These are phyloP conservation scores for Paramormyrops hopkinsi DNA, from an alignment of 2,797 vertebrate species.

Conservation along the genomic window DNA sequence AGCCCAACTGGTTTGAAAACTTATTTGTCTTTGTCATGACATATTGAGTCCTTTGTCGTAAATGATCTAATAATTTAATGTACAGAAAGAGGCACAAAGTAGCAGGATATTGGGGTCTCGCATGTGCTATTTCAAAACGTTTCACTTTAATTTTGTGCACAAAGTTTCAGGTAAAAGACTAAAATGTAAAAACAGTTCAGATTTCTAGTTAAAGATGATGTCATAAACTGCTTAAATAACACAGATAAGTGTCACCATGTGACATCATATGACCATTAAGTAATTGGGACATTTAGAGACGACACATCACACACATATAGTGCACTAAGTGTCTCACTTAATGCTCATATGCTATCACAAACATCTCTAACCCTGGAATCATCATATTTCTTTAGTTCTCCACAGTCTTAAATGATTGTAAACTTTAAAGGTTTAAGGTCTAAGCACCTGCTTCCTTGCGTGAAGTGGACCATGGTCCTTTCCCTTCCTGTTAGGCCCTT, in stretches of 20 bases:
- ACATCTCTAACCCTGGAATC: neutral
- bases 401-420: slow-evolving; percentile 1
- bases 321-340: neutral
- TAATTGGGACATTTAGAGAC: neutral
- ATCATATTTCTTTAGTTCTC: neutral
- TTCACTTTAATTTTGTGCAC: neutral
- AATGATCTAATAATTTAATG: neutral
- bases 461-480: neutral
- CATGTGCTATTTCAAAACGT: neutral
- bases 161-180: neutral
- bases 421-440: neutral
- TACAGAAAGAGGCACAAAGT: neutral
- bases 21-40: neutral
- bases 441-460: neutral
- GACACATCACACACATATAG: neutral
- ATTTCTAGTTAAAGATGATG: neutral
- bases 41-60: neutral
- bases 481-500: neutral
- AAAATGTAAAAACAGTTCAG: neutral
- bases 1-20: neutral
- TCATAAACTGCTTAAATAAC: neutral
- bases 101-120: neutral
- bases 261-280: neutral
- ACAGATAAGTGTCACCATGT: neutral
- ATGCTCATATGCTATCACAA: neutral